Evolutionary conservation across 1,140 invertebrate genomes (phyloP), one percentile per base, ranked within the genome.

Genomic region (Calephelis virginiensis): DNA sequence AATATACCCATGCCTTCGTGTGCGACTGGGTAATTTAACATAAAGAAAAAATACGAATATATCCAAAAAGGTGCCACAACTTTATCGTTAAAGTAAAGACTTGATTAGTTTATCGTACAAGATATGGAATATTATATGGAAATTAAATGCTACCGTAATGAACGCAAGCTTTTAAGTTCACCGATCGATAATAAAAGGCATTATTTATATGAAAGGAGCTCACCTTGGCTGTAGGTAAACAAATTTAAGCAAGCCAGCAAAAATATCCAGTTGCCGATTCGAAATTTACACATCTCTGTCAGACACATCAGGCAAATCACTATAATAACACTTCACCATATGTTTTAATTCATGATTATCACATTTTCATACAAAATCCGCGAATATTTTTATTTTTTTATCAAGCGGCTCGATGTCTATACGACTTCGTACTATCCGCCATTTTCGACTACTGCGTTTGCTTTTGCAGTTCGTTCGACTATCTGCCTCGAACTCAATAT

Each of bases 171-270:
- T 48, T 46, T 63, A 47, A 63, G 17, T 65, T 59, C 65, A 65
- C 46, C 78, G 85, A 89, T 89, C 83, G 80, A 89, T 89, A 83
- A 68, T 79, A 83, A 83, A 82, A 77, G 75, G 73, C 74, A 83
- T 82, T 89, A 87, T 86, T 86, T 85, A 82, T 77, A 80, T 73
- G 77, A 80, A 83, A 84, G 78, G 76, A 77, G 74, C 83, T 83
- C 80, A 91, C 90, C 90, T 91, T 89, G 82, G 77, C 73, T 87
- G 71, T 86, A 90, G 86, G 90, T 91, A 91, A 91, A 91, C 89
- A 91, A 91, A 85, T 86, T 81, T 70, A 84, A 66, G 70, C 76
- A 80, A 73, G 74, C 79, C 69, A 87, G 72, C 81, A 90, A 89
- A 76, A 89, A 89, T 80, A 91, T 91, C 90, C 89, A 91, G 83